A percentile compares a stretch with the other conserved stretches of the same genome.
These are phyloP conservation scores for Decapterus maruadsi DNA, from an alignment of 2,797 vertebrate species.

Conservation along the genomic window DNA sequence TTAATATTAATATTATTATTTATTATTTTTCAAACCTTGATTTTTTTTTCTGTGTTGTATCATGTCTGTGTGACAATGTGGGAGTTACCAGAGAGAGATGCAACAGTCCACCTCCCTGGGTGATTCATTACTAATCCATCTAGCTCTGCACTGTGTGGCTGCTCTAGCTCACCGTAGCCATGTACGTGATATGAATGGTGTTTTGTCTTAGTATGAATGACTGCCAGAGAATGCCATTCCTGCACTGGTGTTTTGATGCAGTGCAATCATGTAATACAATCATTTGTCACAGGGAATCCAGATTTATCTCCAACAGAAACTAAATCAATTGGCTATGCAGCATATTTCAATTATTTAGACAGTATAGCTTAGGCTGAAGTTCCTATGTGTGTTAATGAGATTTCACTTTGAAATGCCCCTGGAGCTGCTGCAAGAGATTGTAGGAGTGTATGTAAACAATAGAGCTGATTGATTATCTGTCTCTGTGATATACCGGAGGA, in stretches of 20 bases:
- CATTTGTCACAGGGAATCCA: constrained; percentile 57
- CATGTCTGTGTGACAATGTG: constrained; percentile 69
- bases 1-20: background rate
- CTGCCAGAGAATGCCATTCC: constrained; percentile 69
- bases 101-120: constrained; percentile 80
- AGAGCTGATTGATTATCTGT: constrained; percentile 63
- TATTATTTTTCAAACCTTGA: constrained; percentile 30
- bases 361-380: constrained; percentile 46
- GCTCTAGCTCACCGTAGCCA: constrained; percentile 73
- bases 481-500: constrained; percentile 47
- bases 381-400: constrained; percentile 45
- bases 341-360: constrained; percentile 75
- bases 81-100: constrained; percentile 75
- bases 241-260: constrained; percentile 68
- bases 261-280: constrained; percentile 52
- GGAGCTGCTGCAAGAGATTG: constrained; percentile 42
- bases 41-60: constrained; percentile 57
- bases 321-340: constrained; percentile 69
- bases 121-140: constrained; percentile 82
- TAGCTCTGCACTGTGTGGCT: constrained; percentile 78
- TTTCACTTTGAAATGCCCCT: constrained; percentile 48
- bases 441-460: constrained; percentile 62
- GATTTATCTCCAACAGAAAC: constrained; percentile 62
- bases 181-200: constrained; percentile 82
- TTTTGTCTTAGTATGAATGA: constrained; percentile 80